Percentiles rank a stretch among this genome's conserved stretches.
These are phyloP conservation scores for Poecilia picta DNA, from an alignment of 2,797 vertebrate genomes.

Conservation along the genomic window DNA sequence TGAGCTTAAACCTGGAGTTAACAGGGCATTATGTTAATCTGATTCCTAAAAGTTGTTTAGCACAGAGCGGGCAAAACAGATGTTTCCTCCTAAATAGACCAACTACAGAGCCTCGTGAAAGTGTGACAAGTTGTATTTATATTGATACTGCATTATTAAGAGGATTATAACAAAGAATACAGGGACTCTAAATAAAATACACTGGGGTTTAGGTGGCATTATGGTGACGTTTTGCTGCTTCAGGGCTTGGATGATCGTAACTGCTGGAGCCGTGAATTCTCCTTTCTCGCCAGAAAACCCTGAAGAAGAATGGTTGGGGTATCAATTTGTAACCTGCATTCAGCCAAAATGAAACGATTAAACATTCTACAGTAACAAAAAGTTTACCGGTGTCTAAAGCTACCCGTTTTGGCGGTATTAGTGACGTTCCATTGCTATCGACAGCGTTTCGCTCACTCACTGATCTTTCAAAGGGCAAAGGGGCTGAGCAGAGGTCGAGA, in stretches of 20 bases:
- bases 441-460: constrained; percentile 35
- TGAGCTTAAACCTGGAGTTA: background rate
- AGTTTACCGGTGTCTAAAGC: background rate
- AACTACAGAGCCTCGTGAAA: background rate
- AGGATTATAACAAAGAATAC: background rate
- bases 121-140: background rate
- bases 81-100: background rate
- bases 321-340: background rate
- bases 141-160: too few species aligned
- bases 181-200: background rate
- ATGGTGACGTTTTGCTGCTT: background rate
- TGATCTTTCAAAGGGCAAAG: constrained; percentile 72
- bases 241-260: background rate
- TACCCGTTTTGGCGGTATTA: constrained; percentile 26
- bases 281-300: background rate
- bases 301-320: background rate
- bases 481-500: constrained; percentile 57
- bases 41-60: background rate
- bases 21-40: background rate
- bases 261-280: background rate
- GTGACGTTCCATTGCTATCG: constrained; percentile 39
- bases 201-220: background rate
- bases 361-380: background rate
- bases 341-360: background rate
- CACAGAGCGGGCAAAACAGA: background rate